Evolutionary conservation across 2,113 vertebrate species (phyloP), one percentile per base, ranked within the genome.

Genomic region (Nothocercus julius): DNA sequence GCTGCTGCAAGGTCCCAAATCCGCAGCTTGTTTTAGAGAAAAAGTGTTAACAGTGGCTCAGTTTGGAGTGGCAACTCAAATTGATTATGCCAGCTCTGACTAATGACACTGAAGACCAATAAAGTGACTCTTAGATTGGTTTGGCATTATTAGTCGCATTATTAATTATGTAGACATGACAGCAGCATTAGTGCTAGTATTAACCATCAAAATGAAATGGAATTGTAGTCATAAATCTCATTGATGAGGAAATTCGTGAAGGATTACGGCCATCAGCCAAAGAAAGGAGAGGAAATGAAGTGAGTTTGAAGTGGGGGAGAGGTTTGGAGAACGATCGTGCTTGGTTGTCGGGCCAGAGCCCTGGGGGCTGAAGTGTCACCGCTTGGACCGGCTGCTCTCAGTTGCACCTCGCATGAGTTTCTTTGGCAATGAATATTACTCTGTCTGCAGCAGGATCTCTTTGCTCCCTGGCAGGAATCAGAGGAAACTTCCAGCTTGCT

Each of bases 121-220:
- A 83, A 96, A 96, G 78, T 70, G 77, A 89, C 53, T 97, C 51
- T 93, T 92, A 83, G 85, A 85, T 94, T 82, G 67, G 53, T 68
- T 95, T 94, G 82, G 95, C 56, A 49, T 92, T 96, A 92, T 96
- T 96, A 89, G 61, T 85, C 62, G 90, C 1, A 8, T 94, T 95
- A 95, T 94, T 97, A 97, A 96, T 97, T 96, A 95, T 76, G 87
- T 79, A 87, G 90, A 97, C 77, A 87, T 74, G 94, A 90, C 89
- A 82, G 92, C 67, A 58, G 30, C 81, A 88, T 95, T 96, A 95
- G 79, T 64, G 66, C 83, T 88, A 70, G 84, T 78, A 95, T 92
- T 96, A 97, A 73, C 85, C 34, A 85, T 95, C 92, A 95, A 96
- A 97, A 95, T 91, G 90, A 93, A 96, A 88, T 49, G 42, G 66